phyloP scores from a whole-genome alignment of 2,113 vertebrate species.

The Felis catus region F.catus_Fca126_mat1.0 CM031412.1:120868001-120868500 shows the following conservation, averaged over 20 bases:
- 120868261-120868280: constrained; percentile 19
- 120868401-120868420: constrained; percentile 1
- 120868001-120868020: background rate
- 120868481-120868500: constrained; percentile 57
- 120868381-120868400: constrained; percentile 22
- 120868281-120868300: constrained; percentile 32
- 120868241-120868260: constrained; percentile 9
- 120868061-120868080: background rate
- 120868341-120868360: constrained; percentile 29
- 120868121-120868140: background rate
- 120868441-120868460: constrained; percentile 73
- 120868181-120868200: background rate
- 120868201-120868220: background rate
- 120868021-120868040: background rate
- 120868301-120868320: constrained; percentile 34
- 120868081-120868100: background rate
- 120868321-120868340: constrained; percentile 1
- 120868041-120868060: background rate
- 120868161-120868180: background rate
- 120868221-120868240: background rate
- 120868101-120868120: background rate
- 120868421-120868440: constrained; percentile 12
- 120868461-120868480: constrained; percentile 56
- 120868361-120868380: background rate
- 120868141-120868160: background rate